Evolutionary conservation across 2,888 invertebrate genomes (phyloP).

Genomic region (Mallateleia sp.): DNA sequence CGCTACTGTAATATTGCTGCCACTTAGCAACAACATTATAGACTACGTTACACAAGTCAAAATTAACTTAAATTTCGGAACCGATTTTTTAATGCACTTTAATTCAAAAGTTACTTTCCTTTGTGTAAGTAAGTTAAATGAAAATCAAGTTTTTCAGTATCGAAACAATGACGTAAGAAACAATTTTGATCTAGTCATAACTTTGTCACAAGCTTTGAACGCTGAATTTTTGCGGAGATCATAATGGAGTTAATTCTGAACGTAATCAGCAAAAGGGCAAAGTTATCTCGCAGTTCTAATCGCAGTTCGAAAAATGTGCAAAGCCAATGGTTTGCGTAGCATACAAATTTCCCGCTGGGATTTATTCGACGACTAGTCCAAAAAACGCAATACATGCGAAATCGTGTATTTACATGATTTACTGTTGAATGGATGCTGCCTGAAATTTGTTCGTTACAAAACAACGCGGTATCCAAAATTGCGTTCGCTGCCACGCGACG

Average conservation of each 20-base stretch:
- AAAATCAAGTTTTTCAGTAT: no score
- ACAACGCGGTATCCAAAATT: background rate
- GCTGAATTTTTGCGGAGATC: background rate
- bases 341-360: background rate
- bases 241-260: background rate
- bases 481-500: background rate
- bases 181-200: no score
- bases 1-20: no score
- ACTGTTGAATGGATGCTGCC: background rate
- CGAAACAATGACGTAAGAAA: no score
- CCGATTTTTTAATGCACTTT: no score
- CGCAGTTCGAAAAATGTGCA: background rate
- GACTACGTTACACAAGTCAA: no score
- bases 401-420: constrained; percentile 12
- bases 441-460: constrained; percentile 1
- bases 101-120: no score
- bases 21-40: no score
- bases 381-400: constrained; percentile 1
- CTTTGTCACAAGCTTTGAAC: no score
- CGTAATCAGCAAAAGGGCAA: background rate
- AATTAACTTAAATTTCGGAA: no score
- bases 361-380: background rate
- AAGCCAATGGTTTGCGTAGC: no score
- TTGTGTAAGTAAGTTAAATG: no score
- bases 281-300: background rate